Evolutionary conservation across 2,888 invertebrate species (phyloP).

Genomic region (Choreutis nemorana): DNA sequence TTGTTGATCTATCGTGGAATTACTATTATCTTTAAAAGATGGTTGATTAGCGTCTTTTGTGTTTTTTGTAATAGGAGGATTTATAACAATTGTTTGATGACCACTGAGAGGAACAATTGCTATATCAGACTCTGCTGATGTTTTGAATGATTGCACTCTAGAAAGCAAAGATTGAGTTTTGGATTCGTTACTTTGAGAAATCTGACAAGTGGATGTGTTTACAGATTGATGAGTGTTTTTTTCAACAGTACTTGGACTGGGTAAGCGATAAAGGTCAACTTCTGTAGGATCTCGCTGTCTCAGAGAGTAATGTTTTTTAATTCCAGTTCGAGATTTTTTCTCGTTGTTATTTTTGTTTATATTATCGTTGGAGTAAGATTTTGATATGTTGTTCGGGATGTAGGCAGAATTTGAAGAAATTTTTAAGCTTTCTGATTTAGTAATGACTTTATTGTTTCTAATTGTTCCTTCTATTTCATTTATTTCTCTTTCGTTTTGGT

Average conservation of each 20-base stretch:
- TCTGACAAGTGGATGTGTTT: slow-evolving; percentile 17
- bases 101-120: slow-evolving; percentile 57
- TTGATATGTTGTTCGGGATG: slow-evolving; percentile 34
- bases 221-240: slow-evolving; percentile 20
- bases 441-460: slow-evolving; percentile 51
- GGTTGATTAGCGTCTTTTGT: slow-evolving; percentile 13
- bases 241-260: slow-evolving; percentile 44
- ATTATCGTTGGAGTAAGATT: slow-evolving; percentile 50
- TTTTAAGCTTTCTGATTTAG: slow-evolving; percentile 51
- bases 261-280: slow-evolving; percentile 38
- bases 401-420: slow-evolving; percentile 26
- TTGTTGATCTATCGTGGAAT: slow-evolving; percentile 5
- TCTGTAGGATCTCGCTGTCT: slow-evolving; percentile 53
- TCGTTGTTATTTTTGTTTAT: slow-evolving; percentile 29
- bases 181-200: slow-evolving; percentile 24
- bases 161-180: slow-evolving; percentile 42
- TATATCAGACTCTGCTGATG: slow-evolving; percentile 53
- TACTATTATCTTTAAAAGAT: slow-evolving; percentile 9
- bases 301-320: slow-evolving; percentile 59
- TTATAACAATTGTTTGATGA: slow-evolving; percentile 61
- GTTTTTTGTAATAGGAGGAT: slow-evolving; percentile 43
- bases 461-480: slow-evolving; percentile 62
- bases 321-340: slow-evolving; percentile 29
- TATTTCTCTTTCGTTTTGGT: slow-evolving; percentile 59
- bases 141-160: slow-evolving; percentile 55